Evolutionary conservation across 2,797 vertebrate genomes (phyloP).

Genomic region (Periophthalmus magnuspinnatus): DNA sequence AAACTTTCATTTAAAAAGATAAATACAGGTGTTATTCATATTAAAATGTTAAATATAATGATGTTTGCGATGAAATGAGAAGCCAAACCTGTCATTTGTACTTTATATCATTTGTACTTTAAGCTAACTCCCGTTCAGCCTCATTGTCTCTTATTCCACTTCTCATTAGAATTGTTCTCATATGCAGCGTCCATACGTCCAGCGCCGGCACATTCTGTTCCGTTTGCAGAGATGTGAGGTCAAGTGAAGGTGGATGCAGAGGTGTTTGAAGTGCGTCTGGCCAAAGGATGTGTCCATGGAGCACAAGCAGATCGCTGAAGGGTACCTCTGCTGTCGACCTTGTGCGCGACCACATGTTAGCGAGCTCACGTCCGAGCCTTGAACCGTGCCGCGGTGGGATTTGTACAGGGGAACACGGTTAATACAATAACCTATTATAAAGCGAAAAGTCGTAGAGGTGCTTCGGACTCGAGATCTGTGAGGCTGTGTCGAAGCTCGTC

Average conservation of each 20-base stretch:
- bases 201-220: conserved; percentile 46
- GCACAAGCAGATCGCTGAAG: conserved; percentile 54
- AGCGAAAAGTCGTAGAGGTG: conserved; percentile 28
- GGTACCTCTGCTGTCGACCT: conserved; percentile 51
- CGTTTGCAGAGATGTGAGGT: conserved; percentile 54
- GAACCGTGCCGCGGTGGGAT: conserved; percentile 21
- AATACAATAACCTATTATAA: conserved; percentile 34
- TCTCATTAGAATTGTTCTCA: neutral
- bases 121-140: neutral
- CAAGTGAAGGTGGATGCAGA: conserved; percentile 56
- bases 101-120: too few relatives aligned
- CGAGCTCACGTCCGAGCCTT: conserved; percentile 28
- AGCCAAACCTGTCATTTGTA: too few relatives aligned
- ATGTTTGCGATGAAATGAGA: too few relatives aligned
- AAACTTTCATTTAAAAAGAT: too few relatives aligned
- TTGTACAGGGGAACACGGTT: conserved; percentile 32
- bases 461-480: conserved; percentile 30
- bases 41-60: too few relatives aligned
- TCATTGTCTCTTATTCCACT: neutral
- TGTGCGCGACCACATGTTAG: conserved; percentile 38
- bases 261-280: conserved; percentile 53
- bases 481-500: conserved; percentile 6
- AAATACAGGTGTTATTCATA: too few relatives aligned
- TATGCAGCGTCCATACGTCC: conserved; percentile 15
- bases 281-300: conserved; percentile 65